Conservation (phyloP, 2,888 invertebrate species). For the Archips xylosteana region DNA sequence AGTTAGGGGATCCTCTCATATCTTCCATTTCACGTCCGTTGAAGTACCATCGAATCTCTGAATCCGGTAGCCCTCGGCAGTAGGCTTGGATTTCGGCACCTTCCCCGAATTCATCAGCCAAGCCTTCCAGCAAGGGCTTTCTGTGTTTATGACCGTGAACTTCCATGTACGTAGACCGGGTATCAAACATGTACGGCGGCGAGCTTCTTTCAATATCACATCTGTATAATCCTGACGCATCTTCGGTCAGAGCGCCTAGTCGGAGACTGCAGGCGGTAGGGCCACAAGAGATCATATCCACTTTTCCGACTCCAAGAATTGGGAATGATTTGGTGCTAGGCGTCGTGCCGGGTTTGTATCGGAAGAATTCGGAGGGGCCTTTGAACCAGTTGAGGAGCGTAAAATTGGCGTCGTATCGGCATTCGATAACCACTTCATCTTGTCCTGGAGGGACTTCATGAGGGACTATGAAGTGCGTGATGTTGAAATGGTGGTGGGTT, state of each 20-base stretch:
- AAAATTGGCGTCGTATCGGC: slow-evolving; percentile 78
- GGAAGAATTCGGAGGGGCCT: slow-evolving; percentile 75
- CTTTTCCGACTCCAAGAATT: slow-evolving; percentile 67
- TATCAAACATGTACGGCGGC: slow-evolving; percentile 72
- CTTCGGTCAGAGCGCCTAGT: slow-evolving; percentile 69
- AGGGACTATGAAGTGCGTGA: slow-evolving; percentile 71
- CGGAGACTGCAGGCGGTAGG: slow-evolving; percentile 69
- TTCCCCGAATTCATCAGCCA: slow-evolving; percentile 66
- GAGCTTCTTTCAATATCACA: slow-evolving; percentile 75
- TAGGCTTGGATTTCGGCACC: slow-evolving; percentile 71
- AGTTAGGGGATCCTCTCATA: slow-evolving; percentile 59
- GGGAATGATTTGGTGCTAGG: slow-evolving; percentile 74
- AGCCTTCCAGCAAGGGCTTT: slow-evolving; percentile 69
- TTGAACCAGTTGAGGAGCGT: slow-evolving; percentile 79
- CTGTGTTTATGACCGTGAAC: slow-evolving; percentile 67
- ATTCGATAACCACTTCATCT: slow-evolving; percentile 71
- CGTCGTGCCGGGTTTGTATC: slow-evolving; percentile 70
- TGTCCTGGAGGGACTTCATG: slow-evolving; percentile 63
- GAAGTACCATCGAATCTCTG: slow-evolving; percentile 76
- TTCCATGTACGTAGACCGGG: slow-evolving; percentile 69
- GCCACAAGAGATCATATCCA: slow-evolving; percentile 71
- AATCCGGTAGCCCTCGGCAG: slow-evolving; percentile 67
- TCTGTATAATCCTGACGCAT: slow-evolving; percentile 73
- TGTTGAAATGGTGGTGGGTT: slow-evolving; percentile 64
- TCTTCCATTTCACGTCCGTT: slow-evolving; percentile 68